These are phyloP conservation scores for Salminus brasiliensis DNA, from an alignment of 2,113 vertebrate species.

Conservation along the genomic window DNA sequence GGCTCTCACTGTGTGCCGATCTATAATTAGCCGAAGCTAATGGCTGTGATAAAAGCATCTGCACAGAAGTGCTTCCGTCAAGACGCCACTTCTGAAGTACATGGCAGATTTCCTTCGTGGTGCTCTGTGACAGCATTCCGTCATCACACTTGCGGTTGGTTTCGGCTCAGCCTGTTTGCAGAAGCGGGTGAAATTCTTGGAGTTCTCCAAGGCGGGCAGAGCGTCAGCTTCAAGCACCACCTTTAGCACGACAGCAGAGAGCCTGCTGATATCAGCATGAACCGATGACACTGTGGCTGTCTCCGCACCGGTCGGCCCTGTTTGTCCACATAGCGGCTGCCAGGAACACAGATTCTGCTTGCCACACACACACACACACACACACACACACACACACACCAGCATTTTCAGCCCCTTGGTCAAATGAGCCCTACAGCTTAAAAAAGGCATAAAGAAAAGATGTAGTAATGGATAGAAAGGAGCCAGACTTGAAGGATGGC, in stretches of 20 bases:
- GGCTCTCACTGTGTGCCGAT: background rate
- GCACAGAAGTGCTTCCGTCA: slow-evolving; percentile 18
- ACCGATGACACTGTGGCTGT: slow-evolving; percentile 44
- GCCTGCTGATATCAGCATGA: slow-evolving; percentile 43
- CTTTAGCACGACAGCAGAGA: slow-evolving; percentile 36
- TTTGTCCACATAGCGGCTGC: slow-evolving; percentile 49
- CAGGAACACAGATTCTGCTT: slow-evolving; percentile 41
- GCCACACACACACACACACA: background rate
- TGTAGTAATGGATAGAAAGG: background rate
- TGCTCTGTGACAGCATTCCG: slow-evolving; percentile 36
- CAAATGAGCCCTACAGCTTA: background rate
- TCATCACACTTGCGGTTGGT: slow-evolving; percentile 37
- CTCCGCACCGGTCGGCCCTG: slow-evolving; percentile 64
- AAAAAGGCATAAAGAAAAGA: background rate
- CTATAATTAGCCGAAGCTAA: slow-evolving; percentile 37
- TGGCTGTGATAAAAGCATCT: slow-evolving; percentile 32
- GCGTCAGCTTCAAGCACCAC: slow-evolving; percentile 37
- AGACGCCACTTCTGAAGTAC: background rate
- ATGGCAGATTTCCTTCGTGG: slow-evolving; percentile 18
- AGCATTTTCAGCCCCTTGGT: background rate
- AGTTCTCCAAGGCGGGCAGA: slow-evolving; percentile 24
- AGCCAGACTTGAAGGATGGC: background rate
- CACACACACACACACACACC: background rate
- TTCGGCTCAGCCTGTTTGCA: slow-evolving; percentile 49
- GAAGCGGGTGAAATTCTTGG: slow-evolving; percentile 35